Percentiles rank a stretch among this genome's conserved stretches.
Conservation (phyloP, 2,888 invertebrate species). For the Junonia oenone region DNA sequence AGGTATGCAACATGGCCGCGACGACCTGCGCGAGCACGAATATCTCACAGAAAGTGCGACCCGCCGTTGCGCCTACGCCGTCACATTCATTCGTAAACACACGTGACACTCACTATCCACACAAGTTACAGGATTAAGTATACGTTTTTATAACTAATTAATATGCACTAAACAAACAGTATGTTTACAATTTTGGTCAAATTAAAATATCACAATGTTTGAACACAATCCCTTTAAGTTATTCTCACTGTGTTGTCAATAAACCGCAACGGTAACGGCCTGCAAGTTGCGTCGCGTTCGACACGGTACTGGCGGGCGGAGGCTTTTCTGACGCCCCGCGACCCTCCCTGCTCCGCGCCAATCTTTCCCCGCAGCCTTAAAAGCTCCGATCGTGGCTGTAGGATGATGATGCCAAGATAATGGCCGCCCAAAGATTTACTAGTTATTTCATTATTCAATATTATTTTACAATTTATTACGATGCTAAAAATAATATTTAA, state of each 20-base stretch:
- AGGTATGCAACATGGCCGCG: slow-evolving; percentile 80
- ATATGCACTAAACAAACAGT: slow-evolving; percentile 24
- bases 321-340: slow-evolving; percentile 61
- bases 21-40: slow-evolving; percentile 74
- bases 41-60: slow-evolving; percentile 76
- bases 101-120: slow-evolving; percentile 67
- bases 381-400: slow-evolving; percentile 67
- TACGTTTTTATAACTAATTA: slow-evolving; percentile 18
- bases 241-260: slow-evolving; percentile 49
- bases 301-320: slow-evolving; percentile 72
- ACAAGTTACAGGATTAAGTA: slow-evolving; percentile 17
- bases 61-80: slow-evolving; percentile 74
- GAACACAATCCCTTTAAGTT: slow-evolving; percentile 60
- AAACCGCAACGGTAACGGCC: slow-evolving; percentile 46
- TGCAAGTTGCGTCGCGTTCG: slow-evolving; percentile 60
- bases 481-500: background rate
- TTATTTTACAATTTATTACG: background rate
- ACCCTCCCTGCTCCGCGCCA: slow-evolving; percentile 47
- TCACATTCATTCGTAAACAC: slow-evolving; percentile 75
- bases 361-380: slow-evolving; percentile 63
- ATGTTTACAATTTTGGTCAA: slow-evolving; percentile 24
- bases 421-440: slow-evolving; percentile 71
- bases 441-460: slow-evolving; percentile 46
- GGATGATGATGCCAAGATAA: slow-evolving; percentile 75
- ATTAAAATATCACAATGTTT: slow-evolving; percentile 41